These are phyloP conservation scores for Aspidoscelis tigris DNA, from an alignment of 2,113 vertebrate genomes.

Conservation along the genomic window DNA sequence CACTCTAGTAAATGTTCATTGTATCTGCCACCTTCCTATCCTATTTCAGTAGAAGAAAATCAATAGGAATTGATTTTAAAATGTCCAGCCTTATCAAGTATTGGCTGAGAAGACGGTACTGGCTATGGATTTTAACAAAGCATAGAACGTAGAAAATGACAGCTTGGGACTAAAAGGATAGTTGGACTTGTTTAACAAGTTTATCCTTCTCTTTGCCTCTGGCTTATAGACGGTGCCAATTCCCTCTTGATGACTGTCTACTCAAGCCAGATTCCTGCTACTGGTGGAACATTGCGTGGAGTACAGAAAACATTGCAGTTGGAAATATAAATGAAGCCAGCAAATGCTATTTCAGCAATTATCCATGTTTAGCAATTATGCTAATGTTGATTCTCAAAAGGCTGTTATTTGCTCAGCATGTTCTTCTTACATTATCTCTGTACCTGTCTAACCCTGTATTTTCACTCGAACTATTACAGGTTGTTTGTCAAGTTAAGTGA, in stretches of 20 bases:
- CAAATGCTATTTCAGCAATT: constrained; percentile 82
- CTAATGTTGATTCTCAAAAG: constrained; percentile 80
- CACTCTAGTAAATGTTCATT: constrained; percentile 56
- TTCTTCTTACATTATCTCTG: constrained; percentile 74
- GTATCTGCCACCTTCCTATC: constrained; percentile 66
- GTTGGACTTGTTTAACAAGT: constrained; percentile 49
- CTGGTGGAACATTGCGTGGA: constrained; percentile 51
- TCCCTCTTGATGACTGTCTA: constrained; percentile 44
- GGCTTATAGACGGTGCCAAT: constrained; percentile 50
- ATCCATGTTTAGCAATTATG: constrained; percentile 83
- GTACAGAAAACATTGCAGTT: constrained; percentile 64
- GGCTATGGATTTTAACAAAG: constrained; percentile 60
- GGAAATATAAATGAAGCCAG: constrained; percentile 69
- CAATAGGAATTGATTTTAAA: constrained; percentile 76
- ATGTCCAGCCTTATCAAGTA: constrained; percentile 74
- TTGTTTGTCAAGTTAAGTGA: constrained; percentile 80
- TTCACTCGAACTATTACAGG: constrained; percentile 67
- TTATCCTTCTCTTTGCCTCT: constrained; percentile 12
- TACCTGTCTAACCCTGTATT: constrained; percentile 79
- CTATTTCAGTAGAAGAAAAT: constrained; percentile 71
- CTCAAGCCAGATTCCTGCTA: constrained; percentile 52
- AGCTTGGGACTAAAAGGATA: constrained; percentile 40
- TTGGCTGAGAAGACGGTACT: constrained; percentile 50
- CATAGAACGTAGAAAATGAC: constrained; percentile 46
- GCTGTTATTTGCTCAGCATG: constrained; percentile 80